Percentiles rank a stretch among this genome's conserved stretches.
These are phyloP conservation scores for Dasypus novemcinctus DNA, from an alignment of 2,113 vertebrate genomes.

Conservation along the genomic window DNA sequence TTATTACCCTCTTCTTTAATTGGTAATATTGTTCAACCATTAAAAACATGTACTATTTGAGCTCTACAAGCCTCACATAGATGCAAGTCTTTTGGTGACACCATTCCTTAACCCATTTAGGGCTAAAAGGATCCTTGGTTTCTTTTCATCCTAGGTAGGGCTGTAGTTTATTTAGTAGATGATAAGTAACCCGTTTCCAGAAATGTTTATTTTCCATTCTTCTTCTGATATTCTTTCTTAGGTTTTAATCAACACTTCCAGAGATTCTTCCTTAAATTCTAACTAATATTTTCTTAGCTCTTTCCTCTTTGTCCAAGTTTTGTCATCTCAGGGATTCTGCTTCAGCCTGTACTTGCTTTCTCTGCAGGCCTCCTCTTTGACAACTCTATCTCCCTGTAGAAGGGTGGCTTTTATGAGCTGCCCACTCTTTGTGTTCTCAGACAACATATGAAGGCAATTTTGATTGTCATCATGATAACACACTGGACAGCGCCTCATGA, in stretches of 20 bases:
- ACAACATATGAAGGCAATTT: not conserved
- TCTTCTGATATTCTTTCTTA: not conserved
- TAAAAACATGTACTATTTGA: not conserved
- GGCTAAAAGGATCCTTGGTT: not conserved
- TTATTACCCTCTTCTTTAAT: constrained; percentile 20
- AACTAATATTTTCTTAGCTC: not conserved
- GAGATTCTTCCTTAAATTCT: not conserved
- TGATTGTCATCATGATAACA: not conserved
- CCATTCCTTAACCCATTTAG: not conserved
- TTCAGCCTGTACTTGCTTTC: not conserved
- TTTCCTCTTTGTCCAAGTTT: not conserved
- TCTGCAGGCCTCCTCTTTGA: not conserved
- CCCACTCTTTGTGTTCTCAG: not conserved
- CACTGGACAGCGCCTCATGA: not conserved
- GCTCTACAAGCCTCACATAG: not conserved
- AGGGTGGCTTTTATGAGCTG: not conserved
- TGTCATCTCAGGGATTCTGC: not conserved
- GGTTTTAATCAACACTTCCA: not conserved
- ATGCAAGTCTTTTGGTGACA: not conserved
- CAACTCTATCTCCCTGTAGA: not conserved
- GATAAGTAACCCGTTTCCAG: not conserved
- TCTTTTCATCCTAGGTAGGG: not conserved
- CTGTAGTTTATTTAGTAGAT: not conserved
- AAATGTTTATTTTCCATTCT: not conserved
- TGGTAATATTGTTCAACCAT: not conserved